Evolutionary conservation across 92 coral and sea anemone genomes (phyloP).

Genomic region (Chrysogorgia sp.): DNA sequence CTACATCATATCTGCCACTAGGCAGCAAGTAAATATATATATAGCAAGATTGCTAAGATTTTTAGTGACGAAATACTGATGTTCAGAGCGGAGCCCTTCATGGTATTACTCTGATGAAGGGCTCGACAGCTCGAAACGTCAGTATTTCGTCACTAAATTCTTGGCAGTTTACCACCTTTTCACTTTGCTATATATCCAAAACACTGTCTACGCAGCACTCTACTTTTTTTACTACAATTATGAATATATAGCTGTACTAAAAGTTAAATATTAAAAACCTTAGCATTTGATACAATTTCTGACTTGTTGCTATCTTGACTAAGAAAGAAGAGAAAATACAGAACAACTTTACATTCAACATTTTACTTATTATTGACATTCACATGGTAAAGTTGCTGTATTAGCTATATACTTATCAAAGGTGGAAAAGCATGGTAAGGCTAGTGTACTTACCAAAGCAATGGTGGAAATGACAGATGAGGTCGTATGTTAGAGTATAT

Average conservation of each 20-base stretch:
- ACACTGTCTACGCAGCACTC: not conserved
- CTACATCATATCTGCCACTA: too few species aligned
- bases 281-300: constrained; percentile 33
- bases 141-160: too few species aligned
- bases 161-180: not conserved
- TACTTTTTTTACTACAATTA: not conserved
- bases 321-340: not conserved
- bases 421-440: not conserved
- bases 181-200: not conserved
- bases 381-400: too few species aligned
- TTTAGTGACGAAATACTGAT: not conserved
- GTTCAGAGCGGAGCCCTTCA: not conserved
- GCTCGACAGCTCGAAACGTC: too few species aligned
- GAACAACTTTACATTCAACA: too few species aligned
- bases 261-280: constrained; percentile 13
- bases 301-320: constrained; percentile 28
- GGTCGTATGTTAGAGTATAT: constrained; percentile 82
- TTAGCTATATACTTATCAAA: too few species aligned
- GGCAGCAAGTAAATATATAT: too few species aligned
- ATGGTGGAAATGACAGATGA: constrained; percentile 85
- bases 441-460: constrained; percentile 69
- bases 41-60: not conserved
- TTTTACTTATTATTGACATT: too few species aligned
- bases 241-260: too few species aligned
- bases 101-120: not conserved